phyloP scores from a whole-genome alignment of 2,113 vertebrate species.

The Myotis lucifugus region DNA sequence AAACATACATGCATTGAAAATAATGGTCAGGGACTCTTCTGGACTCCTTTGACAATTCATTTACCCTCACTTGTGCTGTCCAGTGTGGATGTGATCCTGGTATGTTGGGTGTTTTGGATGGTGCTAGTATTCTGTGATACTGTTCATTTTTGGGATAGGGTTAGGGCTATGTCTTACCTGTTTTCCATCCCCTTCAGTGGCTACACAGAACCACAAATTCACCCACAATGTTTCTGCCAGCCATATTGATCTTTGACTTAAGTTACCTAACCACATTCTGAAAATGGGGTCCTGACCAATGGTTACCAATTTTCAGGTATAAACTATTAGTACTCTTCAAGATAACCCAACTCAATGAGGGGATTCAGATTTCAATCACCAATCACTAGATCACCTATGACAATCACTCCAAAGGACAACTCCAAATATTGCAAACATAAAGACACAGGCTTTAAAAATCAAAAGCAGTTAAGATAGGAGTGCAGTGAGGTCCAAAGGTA shows the following conservation, averaged over 20 bases:
- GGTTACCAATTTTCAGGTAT: neutral
- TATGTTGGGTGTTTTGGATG: neutral
- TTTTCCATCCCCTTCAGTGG: neutral
- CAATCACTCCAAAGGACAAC: neutral
- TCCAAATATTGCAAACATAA: neutral
- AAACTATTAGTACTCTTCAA: neutral
- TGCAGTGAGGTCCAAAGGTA: neutral
- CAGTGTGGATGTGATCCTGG: neutral
- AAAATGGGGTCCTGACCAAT: neutral
- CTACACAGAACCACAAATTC: conserved; percentile 18
- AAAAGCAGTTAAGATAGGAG: neutral
- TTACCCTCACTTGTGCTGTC: neutral
- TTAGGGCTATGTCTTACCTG: neutral
- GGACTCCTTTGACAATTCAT: neutral
- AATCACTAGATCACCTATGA: neutral
- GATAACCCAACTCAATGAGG: neutral
- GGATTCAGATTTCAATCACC: neutral
- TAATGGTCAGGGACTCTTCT: neutral
- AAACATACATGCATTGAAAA: neutral
- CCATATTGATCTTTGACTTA: neutral
- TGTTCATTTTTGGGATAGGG: neutral
- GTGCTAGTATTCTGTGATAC: neutral
- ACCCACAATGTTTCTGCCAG: neutral
- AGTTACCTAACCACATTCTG: neutral
- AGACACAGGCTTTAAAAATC: conserved; percentile 7